Evolutionary conservation across 2,113 vertebrate genomes (phyloP).

Genomic region (Zapus hudsonius): DNA sequence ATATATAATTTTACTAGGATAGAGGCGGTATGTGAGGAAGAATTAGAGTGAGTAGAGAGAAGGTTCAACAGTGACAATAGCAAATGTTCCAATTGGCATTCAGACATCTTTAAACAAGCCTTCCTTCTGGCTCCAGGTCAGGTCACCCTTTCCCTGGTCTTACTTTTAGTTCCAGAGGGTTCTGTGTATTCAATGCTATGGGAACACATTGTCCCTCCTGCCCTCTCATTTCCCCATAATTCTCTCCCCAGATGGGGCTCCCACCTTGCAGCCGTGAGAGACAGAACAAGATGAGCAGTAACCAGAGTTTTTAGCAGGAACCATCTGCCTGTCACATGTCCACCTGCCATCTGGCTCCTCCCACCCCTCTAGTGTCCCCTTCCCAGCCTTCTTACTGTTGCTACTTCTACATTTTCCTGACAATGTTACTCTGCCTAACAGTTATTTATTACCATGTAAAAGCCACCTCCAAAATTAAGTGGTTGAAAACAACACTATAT

Average conservation of each 20-base stretch:
- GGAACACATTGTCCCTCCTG: background rate
- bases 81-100: no score
- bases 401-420: background rate
- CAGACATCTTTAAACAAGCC: no score
- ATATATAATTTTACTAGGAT: no score
- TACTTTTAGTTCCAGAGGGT: background rate
- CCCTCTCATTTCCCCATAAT: no score
- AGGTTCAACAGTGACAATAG: no score
- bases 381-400: no score
- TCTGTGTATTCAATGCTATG: no score
- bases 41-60: no score
- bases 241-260: background rate
- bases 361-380: no score
- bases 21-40: no score
- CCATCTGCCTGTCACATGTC: background rate
- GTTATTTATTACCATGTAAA: background rate
- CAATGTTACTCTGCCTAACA: background rate
- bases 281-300: background rate
- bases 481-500: background rate
- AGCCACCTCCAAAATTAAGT: background rate
- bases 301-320: accelerated
- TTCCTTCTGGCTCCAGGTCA: no score
- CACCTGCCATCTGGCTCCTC: background rate
- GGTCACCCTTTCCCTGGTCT: background rate
- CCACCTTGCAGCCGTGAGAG: no score